Evolutionary conservation across 1,140 invertebrate species (phyloP).

Genomic region (Neotoxoptera formosana): DNA sequence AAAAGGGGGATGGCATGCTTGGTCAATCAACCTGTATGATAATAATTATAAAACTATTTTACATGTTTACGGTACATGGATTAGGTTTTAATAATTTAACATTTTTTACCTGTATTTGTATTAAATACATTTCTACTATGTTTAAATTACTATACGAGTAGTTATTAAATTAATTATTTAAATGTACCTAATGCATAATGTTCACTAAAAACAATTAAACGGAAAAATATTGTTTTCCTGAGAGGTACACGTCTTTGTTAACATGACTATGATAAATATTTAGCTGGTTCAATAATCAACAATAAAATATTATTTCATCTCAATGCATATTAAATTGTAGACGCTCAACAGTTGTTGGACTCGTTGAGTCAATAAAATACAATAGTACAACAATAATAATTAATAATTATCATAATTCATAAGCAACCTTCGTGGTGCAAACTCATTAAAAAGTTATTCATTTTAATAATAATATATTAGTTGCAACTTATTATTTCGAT

Average conservation of each 20-base stretch:
- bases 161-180: not conserved
- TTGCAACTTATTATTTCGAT: not conserved
- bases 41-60: too few relatives aligned
- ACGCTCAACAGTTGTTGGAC: not conserved
- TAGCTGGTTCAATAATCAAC: not conserved
- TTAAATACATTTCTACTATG: too few relatives aligned
- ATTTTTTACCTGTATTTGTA: too few relatives aligned
- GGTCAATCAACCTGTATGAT: too few relatives aligned
- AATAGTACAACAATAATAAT: not conserved
- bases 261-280: not conserved
- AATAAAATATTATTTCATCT: not conserved
- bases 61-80: too few relatives aligned
- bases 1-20: too few relatives aligned
- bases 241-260: not conserved
- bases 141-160: too few relatives aligned
- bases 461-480: not conserved
- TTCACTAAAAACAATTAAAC: not conserved
- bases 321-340: not conserved
- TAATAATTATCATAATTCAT: not conserved
- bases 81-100: too few relatives aligned
- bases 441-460: constrained; percentile 36
- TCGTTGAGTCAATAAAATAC: not conserved
- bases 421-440: not conserved
- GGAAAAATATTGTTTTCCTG: not conserved
- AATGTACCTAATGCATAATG: not conserved